Evolutionary conservation across 2,113 vertebrate genomes (phyloP), one percentile per base, ranked within the genome.

Genomic region (Mesitornis unicolor): DNA sequence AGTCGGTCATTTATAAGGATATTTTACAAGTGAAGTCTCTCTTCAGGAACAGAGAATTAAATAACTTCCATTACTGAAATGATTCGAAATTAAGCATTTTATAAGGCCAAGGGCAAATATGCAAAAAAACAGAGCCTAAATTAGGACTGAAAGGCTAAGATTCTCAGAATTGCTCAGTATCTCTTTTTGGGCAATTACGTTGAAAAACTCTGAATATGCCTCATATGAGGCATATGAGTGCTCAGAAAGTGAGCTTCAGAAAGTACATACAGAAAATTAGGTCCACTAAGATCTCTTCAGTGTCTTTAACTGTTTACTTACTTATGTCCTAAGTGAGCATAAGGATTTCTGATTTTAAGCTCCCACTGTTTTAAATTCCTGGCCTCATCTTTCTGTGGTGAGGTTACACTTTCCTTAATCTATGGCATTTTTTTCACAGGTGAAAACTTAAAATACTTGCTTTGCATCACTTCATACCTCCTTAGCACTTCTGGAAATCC

Each of bases 1-100:
- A 81, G 26, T 31, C 0, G 3, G 67, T 57, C 31, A 65, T 87
- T 87, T 80, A 54, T 67, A 91, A 73, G 18, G 18, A 64, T 61
- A 20, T 67, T 87, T 91, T 82, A 73, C 24, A 87, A 56, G 42
- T 77, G 33, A 48, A 71, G 12, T 78, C 25, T 89, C 50, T 70
- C 31, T 70, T 92, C 54, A 75, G 70, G n/a, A 89, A 87, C 42
- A 85, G 29, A 86, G 36, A 91, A 45, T 87, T 12, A 73, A 83
- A 60, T 91, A 87, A 54, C 42, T 87, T 88, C 38, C 67, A 85
- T 61, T 88, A 88, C 63, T 90, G 33, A 90, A 92, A 94, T 69
- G 12, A 79, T 77, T 65, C 91, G 48, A 82, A 82, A 74, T n/a
- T 43, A 64, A 10, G 8, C 5, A 1, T 83, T 96, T 68, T 76